phyloP scores from a whole-genome alignment of 2,113 vertebrate species.

The Xiphophorus maculatus region DNA sequence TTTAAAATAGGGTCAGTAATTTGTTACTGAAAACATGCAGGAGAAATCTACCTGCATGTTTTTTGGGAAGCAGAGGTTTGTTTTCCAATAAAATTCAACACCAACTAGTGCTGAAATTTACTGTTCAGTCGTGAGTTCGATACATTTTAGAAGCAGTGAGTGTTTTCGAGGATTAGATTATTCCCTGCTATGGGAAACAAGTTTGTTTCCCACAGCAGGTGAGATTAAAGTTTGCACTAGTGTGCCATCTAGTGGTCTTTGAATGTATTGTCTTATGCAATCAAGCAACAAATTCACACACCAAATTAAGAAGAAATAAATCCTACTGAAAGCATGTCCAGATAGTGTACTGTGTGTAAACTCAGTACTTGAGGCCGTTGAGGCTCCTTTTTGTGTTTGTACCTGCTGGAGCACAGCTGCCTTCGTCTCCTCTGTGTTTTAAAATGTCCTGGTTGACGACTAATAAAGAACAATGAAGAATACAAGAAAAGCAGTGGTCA shows the following conservation, averaged over 20 bases:
- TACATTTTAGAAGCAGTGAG: background rate
- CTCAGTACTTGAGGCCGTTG: background rate
- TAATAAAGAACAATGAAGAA: background rate
- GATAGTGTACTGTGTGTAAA: background rate
- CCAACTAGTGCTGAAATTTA: background rate
- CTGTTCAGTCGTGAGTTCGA: background rate
- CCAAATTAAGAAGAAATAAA: background rate
- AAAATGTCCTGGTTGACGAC: background rate
- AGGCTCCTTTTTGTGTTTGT: background rate
- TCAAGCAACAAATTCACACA: background rate
- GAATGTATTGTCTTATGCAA: background rate
- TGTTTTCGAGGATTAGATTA: background rate
- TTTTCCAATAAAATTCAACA: background rate
- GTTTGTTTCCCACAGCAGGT: background rate
- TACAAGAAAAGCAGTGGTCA: too few relatives aligned
- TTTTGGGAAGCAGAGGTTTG: background rate
- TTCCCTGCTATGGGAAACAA: too few relatives aligned
- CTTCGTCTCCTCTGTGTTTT: background rate
- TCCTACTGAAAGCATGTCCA: too few relatives aligned
- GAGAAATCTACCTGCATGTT: background rate
- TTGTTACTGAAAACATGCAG: background rate
- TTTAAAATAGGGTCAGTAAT: background rate
- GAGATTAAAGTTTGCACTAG: slow-evolving; percentile 1
- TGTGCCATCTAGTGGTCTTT: slow-evolving; percentile 58
- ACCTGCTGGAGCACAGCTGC: too few relatives aligned